Evolutionary conservation across 2,797 vertebrate genomes (phyloP).

Genomic region (Poeciliopsis gracilis): DNA sequence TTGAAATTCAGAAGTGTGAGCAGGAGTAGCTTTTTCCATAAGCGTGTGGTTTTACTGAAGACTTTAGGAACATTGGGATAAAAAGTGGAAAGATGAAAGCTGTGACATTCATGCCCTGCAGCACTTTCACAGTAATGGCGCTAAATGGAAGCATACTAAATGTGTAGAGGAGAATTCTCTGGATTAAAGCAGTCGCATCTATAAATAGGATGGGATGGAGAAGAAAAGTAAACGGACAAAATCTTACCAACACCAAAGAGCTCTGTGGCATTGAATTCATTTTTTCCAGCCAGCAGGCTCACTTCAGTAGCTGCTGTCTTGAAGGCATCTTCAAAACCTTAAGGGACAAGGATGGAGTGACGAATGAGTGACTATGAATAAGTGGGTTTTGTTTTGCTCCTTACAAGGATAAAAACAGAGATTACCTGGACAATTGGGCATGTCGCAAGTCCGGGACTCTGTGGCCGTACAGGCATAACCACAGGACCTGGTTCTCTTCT

Average conservation of each 20-base stretch:
- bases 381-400: background rate
- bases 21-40: slow-evolving; percentile 14
- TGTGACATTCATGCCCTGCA: slow-evolving; percentile 41
- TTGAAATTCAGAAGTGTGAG: slow-evolving; percentile 19
- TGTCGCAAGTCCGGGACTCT: slow-evolving; percentile 92
- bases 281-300: slow-evolving; percentile 92
- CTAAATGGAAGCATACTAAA: slow-evolving; percentile 38
- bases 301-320: slow-evolving; percentile 96
- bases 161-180: slow-evolving; percentile 34
- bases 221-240: slow-evolving; percentile 23
- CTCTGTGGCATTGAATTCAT: slow-evolving; percentile 96
- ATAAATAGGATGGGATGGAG: slow-evolving; percentile 46
- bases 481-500: slow-evolving; percentile 93
- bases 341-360: slow-evolving; percentile 30
- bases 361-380: slow-evolving; percentile 12
- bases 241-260: slow-evolving; percentile 96
- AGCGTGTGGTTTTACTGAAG: slow-evolving; percentile 14
- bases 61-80: slow-evolving; percentile 43
- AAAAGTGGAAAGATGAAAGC: slow-evolving; percentile 17
- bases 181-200: slow-evolving; percentile 8
- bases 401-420: background rate
- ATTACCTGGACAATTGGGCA: slow-evolving; percentile 91
- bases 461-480: slow-evolving; percentile 95
- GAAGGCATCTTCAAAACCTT: slow-evolving; percentile 97
- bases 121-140: slow-evolving; percentile 45